Evolutionary conservation across 2,888 invertebrate species (phyloP).

Genomic region (Dryocosmus kuriphilus): DNA sequence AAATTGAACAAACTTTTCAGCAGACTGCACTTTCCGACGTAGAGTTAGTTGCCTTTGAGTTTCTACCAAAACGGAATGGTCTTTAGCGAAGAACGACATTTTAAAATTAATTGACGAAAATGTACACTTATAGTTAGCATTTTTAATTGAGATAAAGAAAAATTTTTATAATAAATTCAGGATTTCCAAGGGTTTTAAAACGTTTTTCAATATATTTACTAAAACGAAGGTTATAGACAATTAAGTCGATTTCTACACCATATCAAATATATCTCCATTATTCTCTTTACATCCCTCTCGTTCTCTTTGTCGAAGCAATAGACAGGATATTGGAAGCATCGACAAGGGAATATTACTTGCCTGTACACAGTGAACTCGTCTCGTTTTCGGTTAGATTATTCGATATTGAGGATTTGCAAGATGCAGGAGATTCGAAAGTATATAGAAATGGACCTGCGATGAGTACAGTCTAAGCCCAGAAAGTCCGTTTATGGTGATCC

Average conservation of each 20-base stretch:
- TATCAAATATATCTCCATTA: background rate
- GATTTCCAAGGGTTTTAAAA: background rate
- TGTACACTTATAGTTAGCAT: too few relatives aligned
- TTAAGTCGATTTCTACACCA: background rate
- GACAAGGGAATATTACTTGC: constrained; percentile 23
- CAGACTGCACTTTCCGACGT: constrained; percentile 12
- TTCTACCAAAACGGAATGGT: background rate
- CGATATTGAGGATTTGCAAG: constrained; percentile 25
- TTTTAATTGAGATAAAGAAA: too few relatives aligned
- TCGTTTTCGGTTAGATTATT: background rate
- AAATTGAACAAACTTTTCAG: constrained; percentile 8
- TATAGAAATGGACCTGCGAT: constrained; percentile 12
- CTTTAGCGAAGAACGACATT: background rate
- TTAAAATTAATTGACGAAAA: background rate
- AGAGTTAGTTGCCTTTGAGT: constrained; percentile 4
- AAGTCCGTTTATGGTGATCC: constrained; percentile 23
- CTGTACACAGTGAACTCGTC: background rate
- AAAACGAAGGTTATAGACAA: background rate
- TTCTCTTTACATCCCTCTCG: background rate
- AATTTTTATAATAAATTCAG: too few relatives aligned
- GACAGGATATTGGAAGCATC: constrained; percentile 15
- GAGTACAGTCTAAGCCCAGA: background rate
- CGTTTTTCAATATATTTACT: background rate
- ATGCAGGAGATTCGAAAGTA: constrained; percentile 4
- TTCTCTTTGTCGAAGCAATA: background rate